These are phyloP conservation scores for Drusus annulatus DNA, from an alignment of 1,140 invertebrate species.

Conservation along the genomic window DNA sequence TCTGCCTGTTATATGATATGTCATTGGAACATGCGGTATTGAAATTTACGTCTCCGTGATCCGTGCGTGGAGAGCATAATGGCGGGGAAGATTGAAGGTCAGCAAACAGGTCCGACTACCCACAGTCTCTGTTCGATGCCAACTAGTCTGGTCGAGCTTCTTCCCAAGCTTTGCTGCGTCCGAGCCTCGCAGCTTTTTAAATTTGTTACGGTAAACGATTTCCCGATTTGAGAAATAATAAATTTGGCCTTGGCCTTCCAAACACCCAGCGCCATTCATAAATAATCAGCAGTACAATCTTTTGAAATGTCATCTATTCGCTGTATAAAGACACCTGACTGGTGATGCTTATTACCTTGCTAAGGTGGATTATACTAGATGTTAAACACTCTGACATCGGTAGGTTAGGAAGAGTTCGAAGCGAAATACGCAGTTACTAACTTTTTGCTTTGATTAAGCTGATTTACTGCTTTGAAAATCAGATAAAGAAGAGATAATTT, in stretches of 20 bases:
- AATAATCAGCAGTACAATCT: background rate
- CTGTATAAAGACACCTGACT: too few relatives aligned
- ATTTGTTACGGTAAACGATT: constrained; percentile 1
- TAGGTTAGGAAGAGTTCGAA: too few relatives aligned
- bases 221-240: background rate
- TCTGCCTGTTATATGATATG: constrained; percentile 6
- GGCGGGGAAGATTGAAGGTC: constrained; percentile 42
- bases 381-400: too few relatives aligned
- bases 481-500: too few relatives aligned
- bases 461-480: too few relatives aligned
- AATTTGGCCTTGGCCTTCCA: background rate
- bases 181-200: background rate
- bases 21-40: constrained; percentile 5
- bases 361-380: too few relatives aligned
- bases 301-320: too few relatives aligned
- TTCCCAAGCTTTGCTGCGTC: background rate
- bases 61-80: constrained; percentile 36
- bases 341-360: too few relatives aligned
- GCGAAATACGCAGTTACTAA: too few relatives aligned
- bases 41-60: background rate
- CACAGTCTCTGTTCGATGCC: constrained; percentile 39
- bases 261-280: background rate
- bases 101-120: constrained; percentile 44
- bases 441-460: too few relatives aligned
- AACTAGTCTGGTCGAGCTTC: constrained; percentile 37